These are phyloP conservation scores for Anabacerthia variegaticeps DNA, from an alignment of 2,797 vertebrate species.

Conservation along the genomic window DNA sequence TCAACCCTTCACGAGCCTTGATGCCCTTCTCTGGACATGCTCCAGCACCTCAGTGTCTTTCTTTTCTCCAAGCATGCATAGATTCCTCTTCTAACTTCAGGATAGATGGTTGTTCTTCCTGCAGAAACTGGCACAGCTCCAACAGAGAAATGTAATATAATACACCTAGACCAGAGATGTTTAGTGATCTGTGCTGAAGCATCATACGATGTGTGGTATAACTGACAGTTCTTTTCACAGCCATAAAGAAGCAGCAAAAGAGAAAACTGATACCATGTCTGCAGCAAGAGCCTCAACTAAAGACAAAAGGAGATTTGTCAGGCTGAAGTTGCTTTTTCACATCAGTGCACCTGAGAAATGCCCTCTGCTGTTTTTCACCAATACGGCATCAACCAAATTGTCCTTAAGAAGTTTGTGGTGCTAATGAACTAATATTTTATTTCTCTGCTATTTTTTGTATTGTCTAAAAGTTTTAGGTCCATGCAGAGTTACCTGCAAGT, in stretches of 20 bases:
- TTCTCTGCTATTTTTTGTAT: background rate
- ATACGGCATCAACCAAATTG: background rate
- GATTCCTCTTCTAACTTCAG: background rate
- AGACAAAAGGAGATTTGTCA: background rate
- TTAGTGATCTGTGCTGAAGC: background rate
- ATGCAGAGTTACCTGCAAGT: background rate
- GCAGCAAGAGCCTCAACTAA: background rate
- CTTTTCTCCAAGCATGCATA: background rate
- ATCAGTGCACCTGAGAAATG: background rate
- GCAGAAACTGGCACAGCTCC: background rate
- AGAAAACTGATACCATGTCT: background rate
- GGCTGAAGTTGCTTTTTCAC: background rate
- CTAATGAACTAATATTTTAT: background rate
- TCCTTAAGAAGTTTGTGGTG: background rate
- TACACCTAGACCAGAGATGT: background rate
- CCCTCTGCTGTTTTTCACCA: background rate
- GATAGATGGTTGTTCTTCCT: background rate
- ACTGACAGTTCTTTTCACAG: background rate
- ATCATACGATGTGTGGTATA: background rate
- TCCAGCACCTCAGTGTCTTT: background rate
- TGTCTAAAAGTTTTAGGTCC: background rate
- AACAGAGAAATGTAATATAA: background rate
- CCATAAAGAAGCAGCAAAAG: background rate
- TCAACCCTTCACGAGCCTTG: rapidly evolving
- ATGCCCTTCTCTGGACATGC: background rate